Evolutionary conservation across 1,140 invertebrate species (phyloP), one percentile per base, ranked within the genome.

Genomic region (Rhopalosiphum maidis): DNA sequence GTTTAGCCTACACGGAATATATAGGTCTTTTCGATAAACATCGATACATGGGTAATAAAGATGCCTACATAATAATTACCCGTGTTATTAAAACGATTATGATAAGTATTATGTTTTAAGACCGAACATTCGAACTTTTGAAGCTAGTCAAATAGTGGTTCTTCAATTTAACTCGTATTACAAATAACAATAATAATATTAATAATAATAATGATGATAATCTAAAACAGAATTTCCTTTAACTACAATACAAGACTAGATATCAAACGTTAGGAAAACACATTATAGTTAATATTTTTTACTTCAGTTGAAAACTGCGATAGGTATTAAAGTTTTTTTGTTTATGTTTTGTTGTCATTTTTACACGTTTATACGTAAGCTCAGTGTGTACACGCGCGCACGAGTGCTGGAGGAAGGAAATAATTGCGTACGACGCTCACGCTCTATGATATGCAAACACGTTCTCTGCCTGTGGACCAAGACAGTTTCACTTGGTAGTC

Each of bases 401-500:
- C 90, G 4, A n/a, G 82, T 92, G 77, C n/a, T 23, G 48, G 46
- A 92, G 35, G 55, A 85, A n/a, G 48, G 41, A 83, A 85, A 85
- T 30, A 9, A 46, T 25, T 91, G 43, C 21, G 37, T 77, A 25
- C 55, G 21, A 77, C 90, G 18, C 8, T 93, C 25, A 77, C 60
- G 18, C 21, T 93, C 37, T 93, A 93, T 85, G 91, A 93, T 93
- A 93, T 85, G 91, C 91, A 93, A 86, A 93, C 48, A 51, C 85
- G 77, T 93, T 93, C 77, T 85, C 51, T 54, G 48, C 68, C 90
- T 35, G 91, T 85, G 35, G 91, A 85, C 90, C 93, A 93, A 46
- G 97, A 95, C 43, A 97, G 95, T 90, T 96, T 95, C 35, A 97
- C 96, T n/a, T 96, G 96, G 95, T 97, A 97, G 95, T 98, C 97